Evolutionary conservation across 2,797 vertebrate genomes (phyloP).

Genomic region (Glyptemys insculpta): DNA sequence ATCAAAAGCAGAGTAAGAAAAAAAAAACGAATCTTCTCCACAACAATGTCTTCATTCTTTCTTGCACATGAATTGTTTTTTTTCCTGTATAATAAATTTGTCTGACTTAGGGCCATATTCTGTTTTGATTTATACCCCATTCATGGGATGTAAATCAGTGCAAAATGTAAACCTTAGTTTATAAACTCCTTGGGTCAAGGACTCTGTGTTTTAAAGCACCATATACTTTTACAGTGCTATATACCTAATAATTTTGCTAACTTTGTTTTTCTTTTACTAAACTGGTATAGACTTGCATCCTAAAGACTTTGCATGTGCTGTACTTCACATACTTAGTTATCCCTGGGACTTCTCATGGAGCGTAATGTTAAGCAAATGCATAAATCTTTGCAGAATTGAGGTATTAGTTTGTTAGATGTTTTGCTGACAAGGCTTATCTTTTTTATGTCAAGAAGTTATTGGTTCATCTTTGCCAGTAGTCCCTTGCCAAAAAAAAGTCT

Average conservation of each 20-base stretch:
- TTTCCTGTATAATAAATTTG: background rate
- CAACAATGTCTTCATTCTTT: background rate
- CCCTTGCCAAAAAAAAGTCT: background rate
- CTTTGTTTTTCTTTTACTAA: background rate
- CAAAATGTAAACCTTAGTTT: background rate
- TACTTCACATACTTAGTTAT: background rate
- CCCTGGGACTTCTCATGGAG: background rate
- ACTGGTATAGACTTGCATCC: background rate
- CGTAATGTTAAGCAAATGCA: background rate
- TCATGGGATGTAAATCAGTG: background rate
- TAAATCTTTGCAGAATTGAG: background rate
- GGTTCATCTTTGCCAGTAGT: background rate
- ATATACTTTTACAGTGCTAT: background rate
- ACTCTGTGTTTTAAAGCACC: background rate
- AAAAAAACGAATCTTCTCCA: slow-evolving; percentile 10
- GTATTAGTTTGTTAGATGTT: accelerated
- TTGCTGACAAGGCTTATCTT: background rate
- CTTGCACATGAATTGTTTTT: background rate
- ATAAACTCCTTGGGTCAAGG: background rate
- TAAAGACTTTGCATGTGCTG: background rate
- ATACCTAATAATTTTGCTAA: background rate
- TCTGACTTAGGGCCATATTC: background rate
- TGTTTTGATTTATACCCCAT: background rate
- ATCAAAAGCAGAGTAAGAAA: slow-evolving; percentile 1
- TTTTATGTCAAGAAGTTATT: background rate